phyloP scores from a whole-genome alignment of 2,113 vertebrate genomes.

The Copsychus sechellarum region DNA sequence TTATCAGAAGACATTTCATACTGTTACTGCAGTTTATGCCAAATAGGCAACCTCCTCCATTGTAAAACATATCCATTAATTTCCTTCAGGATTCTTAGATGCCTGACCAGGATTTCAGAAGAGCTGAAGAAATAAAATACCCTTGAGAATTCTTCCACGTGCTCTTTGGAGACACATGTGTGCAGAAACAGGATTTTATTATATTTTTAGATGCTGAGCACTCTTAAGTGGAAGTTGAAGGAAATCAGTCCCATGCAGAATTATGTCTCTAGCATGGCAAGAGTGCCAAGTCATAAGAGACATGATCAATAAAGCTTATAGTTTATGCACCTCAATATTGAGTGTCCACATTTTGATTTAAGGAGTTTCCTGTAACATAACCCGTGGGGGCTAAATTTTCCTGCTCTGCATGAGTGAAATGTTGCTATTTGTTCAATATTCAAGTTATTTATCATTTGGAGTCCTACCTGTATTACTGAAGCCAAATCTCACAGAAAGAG shows the following conservation, averaged over 20 bases:
- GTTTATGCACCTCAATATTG: constrained; percentile 54
- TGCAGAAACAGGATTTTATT: background rate
- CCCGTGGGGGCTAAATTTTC: constrained; percentile 25
- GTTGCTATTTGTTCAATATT: constrained; percentile 46
- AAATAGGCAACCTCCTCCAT: background rate
- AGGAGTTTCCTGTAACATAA: constrained; percentile 34
- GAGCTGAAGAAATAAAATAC: background rate
- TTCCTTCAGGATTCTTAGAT: background rate
- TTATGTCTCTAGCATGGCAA: background rate
- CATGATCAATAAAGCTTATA: constrained; percentile 43
- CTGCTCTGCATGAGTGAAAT: constrained; percentile 19
- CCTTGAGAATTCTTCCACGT: background rate
- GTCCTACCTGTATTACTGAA: background rate
- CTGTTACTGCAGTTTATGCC: background rate
- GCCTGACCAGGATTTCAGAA: background rate
- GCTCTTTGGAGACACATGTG: background rate
- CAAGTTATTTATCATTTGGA: constrained; percentile 34
- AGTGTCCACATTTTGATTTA: constrained; percentile 57
- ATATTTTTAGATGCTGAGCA: background rate
- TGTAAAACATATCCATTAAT: background rate
- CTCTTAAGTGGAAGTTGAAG: background rate
- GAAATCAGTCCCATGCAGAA: background rate
- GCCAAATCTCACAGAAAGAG: background rate
- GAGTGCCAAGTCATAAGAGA: constrained; percentile 2
- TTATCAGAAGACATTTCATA: background rate